Base-by-base conservation (phyloP, 2,113 vertebrate species). In the Azemiops feae region DNA sequence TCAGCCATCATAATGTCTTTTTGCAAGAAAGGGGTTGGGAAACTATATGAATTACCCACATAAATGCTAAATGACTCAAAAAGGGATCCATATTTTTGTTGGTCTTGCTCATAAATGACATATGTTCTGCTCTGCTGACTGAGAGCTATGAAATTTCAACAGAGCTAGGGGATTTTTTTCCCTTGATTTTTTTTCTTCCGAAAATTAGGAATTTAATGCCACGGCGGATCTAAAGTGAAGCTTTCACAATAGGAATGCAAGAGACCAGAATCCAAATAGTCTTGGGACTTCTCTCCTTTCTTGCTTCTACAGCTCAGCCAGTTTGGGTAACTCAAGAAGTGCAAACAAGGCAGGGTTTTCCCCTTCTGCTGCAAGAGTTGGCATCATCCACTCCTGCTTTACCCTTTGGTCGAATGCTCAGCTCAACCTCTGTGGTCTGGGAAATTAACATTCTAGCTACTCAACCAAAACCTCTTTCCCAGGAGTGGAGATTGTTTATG, bases 381-480 rank as follows among this genome's bases (percentile, higher is more conserved):
- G 90, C 64, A 64, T 30, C 90, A 23, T 45, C 22, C n/a, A 25
- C 45, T 64, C 53, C 89, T 85, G 5, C 58, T 93, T 93, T 87
- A 89, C 87, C 54, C 43, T 85, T 93, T 92, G 87, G 64, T 91
- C 69, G 22, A 85, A 47, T 18, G 16, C 54, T 57, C 43, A 89
- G 93, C n/a, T 90, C 88, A 93, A 12, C 92, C 88, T 86, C 74
- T 93, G 88, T 86, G 92, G 88, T 93, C 88, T 90, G 88, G 74
- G 52, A 93, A 89, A 90, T 85, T 93, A 90, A 47, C 87, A 85
- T 89, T 57, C 53, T n/a, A 92, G 87, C 34, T 88, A 89, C 34
- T 92, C 39, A 43, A 93, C 43, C 88, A 85, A 93, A 93, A 93
- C 92, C 54, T 89, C 88, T 90, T 93, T 93, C 92, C 88, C 88